These are phyloP conservation scores for Chauna torquata DNA, from an alignment of 2,113 vertebrate genomes.

Conservation along the genomic window DNA sequence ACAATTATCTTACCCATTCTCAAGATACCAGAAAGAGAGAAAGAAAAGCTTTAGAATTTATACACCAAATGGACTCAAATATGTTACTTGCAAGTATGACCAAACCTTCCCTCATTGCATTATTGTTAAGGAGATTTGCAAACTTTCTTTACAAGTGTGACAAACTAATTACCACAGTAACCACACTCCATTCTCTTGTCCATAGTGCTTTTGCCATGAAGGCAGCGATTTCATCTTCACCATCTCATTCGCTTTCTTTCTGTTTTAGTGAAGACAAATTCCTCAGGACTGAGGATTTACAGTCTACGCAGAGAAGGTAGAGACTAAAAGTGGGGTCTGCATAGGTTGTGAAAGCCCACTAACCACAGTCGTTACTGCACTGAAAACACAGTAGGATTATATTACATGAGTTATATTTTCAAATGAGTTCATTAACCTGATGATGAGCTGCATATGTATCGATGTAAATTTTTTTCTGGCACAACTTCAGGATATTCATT, in stretches of 20 bases:
- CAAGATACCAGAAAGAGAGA: neutral
- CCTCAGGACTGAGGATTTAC: neutral
- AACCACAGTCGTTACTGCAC: neutral
- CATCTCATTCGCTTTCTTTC: neutral
- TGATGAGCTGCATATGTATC: neutral
- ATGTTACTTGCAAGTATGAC: neutral
- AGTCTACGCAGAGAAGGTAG: neutral
- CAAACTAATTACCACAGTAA: neutral
- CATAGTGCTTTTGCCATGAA: neutral
- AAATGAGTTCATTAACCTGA: neutral
- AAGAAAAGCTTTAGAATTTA: neutral
- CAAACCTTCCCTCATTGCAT: neutral
- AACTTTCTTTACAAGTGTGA: neutral
- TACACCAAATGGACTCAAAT: neutral
- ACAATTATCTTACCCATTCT: neutral
- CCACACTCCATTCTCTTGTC: neutral
- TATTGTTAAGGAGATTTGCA: neutral
- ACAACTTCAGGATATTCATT: neutral
- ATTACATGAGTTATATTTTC: neutral
- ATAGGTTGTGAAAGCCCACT: neutral
- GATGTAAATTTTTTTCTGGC: neutral
- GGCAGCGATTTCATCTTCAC: neutral
- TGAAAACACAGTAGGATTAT: neutral
- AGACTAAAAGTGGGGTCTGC: neutral
- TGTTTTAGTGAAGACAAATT: neutral